Percentiles rank a stretch among this genome's conserved stretches.
These are phyloP conservation scores for Pristiophorus japonicus DNA, from an alignment of 2,113 vertebrate species.

Conservation along the genomic window DNA sequence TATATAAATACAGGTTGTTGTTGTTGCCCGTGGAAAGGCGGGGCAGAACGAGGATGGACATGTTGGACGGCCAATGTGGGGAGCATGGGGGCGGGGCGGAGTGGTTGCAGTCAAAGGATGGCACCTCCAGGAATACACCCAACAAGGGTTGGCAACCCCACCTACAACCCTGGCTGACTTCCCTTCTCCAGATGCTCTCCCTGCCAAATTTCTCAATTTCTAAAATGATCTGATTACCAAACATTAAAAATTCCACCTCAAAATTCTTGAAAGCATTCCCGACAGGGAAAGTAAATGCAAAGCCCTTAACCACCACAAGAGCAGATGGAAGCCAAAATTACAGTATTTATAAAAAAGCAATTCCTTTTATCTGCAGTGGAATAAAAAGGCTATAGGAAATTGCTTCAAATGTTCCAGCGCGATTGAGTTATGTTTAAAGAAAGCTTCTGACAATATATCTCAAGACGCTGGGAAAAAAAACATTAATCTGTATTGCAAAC, in stretches of 20 bases:
- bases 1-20: too few species aligned
- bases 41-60: too few species aligned
- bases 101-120: too few species aligned
- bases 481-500: background rate
- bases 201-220: background rate
- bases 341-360: slow-evolving; percentile 7
- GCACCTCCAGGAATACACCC: too few species aligned
- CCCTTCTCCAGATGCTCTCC: background rate
- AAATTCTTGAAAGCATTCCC: background rate
- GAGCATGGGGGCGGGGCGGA: too few species aligned
- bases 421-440: background rate
- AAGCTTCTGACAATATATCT: background rate
- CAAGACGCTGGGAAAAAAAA: background rate
- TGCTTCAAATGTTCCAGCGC: background rate
- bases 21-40: too few species aligned
- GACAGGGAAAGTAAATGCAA: background rate
- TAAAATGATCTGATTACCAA: background rate
- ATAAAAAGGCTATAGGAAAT: background rate
- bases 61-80: too few species aligned
- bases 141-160: background rate
- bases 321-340: background rate
- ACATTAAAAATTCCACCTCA: background rate
- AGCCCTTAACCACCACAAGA: background rate
- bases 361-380: slow-evolving; percentile 15
- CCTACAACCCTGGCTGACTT: background rate